Base-by-base conservation (phyloP, 2,888 invertebrate genomes). In the Rugalucina vietnamica region DNA sequence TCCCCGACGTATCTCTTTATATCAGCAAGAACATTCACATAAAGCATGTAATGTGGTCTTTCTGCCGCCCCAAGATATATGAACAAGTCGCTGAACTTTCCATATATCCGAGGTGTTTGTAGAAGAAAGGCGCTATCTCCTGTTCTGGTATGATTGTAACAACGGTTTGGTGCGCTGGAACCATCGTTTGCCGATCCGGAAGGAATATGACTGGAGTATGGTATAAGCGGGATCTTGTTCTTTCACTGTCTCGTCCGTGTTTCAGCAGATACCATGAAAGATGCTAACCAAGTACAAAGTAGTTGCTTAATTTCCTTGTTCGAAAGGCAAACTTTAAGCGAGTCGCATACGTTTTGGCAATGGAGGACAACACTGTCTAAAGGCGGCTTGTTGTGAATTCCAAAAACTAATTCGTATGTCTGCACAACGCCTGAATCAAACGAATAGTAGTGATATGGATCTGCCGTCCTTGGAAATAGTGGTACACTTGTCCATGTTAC, bases 51-150 rank as follows among this genome's bases (percentile, higher is more conserved):
- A 29, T 43, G 54, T 0, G 78, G 49, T 12, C 71, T 37, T 27
- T 76, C 21, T 24, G 76, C 32, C 24, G 85, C 77, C 21, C 90
- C 90, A 3, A 88, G 50, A 21, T 50, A 32, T 57, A 75, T 39
- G 77, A 88, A 90, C 5, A 90, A 29, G 0, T 57, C 36, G 39
- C 77, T 74, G 54, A 65, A 87, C n/a, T 70, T 60, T 5, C 80
- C 81, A 57, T 79, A 88, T 27, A 70, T 71, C 14, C 65, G 57
- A n/a, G 90, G 90, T 27, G 81, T 79, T 65, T 36, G 18, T 36
- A 81, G 82, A 4, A 87, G 71, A 49, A 90, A 1, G 86, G 88
- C 49, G 75, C 82, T 10, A 90, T 84, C 32, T 82, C 77, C 18
- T 81, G 49, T 8, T 74, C n/a, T 0, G 57, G 36, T 1, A 60